Evolutionary conservation across 2,797 vertebrate genomes (phyloP), one percentile per base, ranked within the genome.

Genomic region (Schizopygopsis pylzovi): DNA sequence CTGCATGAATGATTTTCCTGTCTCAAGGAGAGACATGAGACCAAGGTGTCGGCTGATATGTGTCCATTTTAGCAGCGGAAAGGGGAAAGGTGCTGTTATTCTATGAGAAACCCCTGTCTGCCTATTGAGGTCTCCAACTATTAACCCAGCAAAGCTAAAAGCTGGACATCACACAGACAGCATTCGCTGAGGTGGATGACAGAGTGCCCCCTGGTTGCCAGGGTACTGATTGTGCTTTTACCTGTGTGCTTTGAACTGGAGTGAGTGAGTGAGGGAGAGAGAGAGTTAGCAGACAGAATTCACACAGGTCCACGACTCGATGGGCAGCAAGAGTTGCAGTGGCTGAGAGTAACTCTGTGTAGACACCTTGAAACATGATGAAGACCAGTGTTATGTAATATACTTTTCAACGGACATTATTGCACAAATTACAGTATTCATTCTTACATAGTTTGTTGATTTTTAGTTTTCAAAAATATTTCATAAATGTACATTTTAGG

Each of bases 101-200:
- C 59, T 81, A 85, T 76, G 79, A 77, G 63, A 82, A 68, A 49
- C 71, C 83, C 41, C 52, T 67, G 59, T 73, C 56, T 73, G 43
- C 54, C 68, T 81, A 39, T 80, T 59, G 78, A 75, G 84, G 78
- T 85, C 68, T 61, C 72, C 79, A 56, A 61, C 86, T 85, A 87
- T 87, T 87, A 87, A 87, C 83, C 86, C 83, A 47, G 63, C 12
- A 52, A 63, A 81, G 72, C 63, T 87, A 85, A 85, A 85, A 85
- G 71, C 82, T 77, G 78, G 71, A 81, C 83, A 61, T 81, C 81
- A 86, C 85, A 86, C 73, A 83, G 61, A 78, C 85, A 72, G 72
- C 61, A 70, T 83, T 77, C 12, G 3, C 85, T 47, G 68, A 85
- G 84, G 84, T 73, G 68, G 67, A 75, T 80, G 84, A 85, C 59